Conservation (phyloP, 2,888 invertebrate species). For the Keiferia lycopersicella region DNA sequence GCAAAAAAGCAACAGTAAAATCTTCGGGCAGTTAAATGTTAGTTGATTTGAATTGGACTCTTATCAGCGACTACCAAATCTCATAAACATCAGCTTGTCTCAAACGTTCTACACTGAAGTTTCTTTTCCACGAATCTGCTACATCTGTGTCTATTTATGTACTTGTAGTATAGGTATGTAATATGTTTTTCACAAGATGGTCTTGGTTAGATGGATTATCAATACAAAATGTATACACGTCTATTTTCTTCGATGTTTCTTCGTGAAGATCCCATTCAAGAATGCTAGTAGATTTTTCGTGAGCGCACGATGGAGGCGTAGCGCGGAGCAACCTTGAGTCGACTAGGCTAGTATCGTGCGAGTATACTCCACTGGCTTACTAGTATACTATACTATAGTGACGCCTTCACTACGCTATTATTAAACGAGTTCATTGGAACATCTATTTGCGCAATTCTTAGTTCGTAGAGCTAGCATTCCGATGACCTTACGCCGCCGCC, state of each 20-base stretch:
- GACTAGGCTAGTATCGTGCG: slow-evolving; percentile 46
- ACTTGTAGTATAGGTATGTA: too few relatives aligned
- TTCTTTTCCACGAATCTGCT: neutral
- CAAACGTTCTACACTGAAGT: neutral
- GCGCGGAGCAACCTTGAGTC: slow-evolving; percentile 45
- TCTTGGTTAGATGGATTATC: neutral
- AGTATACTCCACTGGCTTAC: slow-evolving; percentile 16
- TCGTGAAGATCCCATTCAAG: slow-evolving; percentile 42
- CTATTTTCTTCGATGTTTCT: neutral
- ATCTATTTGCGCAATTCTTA: slow-evolving; percentile 80
- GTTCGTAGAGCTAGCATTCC: slow-evolving; percentile 67
- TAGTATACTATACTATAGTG: slow-evolving; percentile 45
- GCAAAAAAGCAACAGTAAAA: too few relatives aligned
- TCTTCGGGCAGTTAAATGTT: neutral
- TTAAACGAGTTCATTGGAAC: slow-evolving; percentile 81
- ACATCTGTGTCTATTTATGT: neutral
- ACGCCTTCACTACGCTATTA: slow-evolving; percentile 78
- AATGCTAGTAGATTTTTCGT: slow-evolving; percentile 52
- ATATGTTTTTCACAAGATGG: neutral
- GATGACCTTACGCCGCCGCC: slow-evolving; percentile 63
- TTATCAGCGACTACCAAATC: neutral
- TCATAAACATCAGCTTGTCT: neutral
- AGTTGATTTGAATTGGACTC: neutral
- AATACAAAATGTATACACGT: neutral
- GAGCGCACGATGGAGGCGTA: slow-evolving; percentile 47